Base-by-base conservation (phyloP, 1,140 invertebrate genomes). In the Meloidogyne chitwoodi region DNA sequence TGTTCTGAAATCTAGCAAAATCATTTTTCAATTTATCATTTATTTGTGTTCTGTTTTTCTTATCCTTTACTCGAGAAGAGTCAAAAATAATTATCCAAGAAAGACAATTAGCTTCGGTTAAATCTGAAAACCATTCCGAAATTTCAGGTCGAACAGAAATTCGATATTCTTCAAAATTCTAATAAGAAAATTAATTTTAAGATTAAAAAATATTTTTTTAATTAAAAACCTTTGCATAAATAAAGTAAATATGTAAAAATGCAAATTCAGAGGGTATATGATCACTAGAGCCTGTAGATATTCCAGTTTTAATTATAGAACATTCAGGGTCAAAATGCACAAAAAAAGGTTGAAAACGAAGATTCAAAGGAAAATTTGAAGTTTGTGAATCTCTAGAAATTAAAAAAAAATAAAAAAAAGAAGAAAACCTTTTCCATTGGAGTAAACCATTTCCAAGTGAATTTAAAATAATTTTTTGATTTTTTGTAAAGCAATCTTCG, bases 61-160 rank as follows among this genome's bases (percentile, higher is more conserved):
- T 83, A 26, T 85, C 84, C 63, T 83, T 81, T 2, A 81, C 82
- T 56, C 68, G 68, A 3, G 83, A 80, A 11, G 81, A 80, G 41
- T 85, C 85, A 61, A 83, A 81, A 22, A 85, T 75, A 34, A 85
- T 87, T 6, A 87, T 24, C 85, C 85, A 85, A 64, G 83, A 76
- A 29, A 22, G 74, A 72, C 34, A 71, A 73, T 80, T 74, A 24
- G 77, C 81, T 41, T 82, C 74, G n/a, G 81, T 81, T 27, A 83
- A 38, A 48, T 56, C 48, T 14, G 83, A 74, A 64, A 85, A 85
- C 83, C 83, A 85, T 74, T 85, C 83, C n/a, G 79, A 76, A 44
- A 85, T 76, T 56, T 76, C 68, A 34, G 80, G 84, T 10, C 81
- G 75, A 19, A 84, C 78, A 66, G 26, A 64, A n/a, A 67, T 48